Percentiles rank a stretch among this genome's conserved stretches.
Evolutionary conservation across 2,888 invertebrate genomes (phyloP).

Genomic region (Argyresthia albistria): DNA sequence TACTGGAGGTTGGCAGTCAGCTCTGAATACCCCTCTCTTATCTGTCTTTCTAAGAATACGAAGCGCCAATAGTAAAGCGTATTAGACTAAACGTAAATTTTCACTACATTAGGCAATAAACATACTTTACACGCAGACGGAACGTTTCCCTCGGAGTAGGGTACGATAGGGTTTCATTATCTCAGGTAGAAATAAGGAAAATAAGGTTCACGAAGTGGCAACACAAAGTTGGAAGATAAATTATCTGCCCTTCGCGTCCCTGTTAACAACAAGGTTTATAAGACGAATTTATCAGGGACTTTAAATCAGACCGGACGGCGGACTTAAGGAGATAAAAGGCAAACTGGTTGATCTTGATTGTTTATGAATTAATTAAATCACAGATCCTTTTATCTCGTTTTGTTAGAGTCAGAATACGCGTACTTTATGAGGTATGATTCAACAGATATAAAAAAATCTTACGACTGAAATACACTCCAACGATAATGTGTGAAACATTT

Average conservation of each 20-base stretch:
- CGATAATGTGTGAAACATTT: too few species aligned
- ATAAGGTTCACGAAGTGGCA: not conserved
- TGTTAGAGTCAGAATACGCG: too few species aligned
- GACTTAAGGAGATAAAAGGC: not conserved
- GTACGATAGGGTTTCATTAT: not conserved
- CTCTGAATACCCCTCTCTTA: too few species aligned
- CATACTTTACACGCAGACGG: too few species aligned
- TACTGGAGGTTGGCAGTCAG: too few species aligned
- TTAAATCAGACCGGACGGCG: slow-evolving; percentile 17
- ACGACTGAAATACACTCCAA: too few species aligned
- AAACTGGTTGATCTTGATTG: too few species aligned
- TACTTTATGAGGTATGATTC: too few species aligned
- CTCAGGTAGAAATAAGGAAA: not conserved
- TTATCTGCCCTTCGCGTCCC: slow-evolving; percentile 10
- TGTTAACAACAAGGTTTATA: slow-evolving; percentile 16
- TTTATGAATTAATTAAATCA: not conserved
- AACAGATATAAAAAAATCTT: not conserved
- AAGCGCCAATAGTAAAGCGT: too few species aligned
- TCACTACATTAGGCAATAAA: too few species aligned
- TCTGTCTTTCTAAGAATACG: too few species aligned
- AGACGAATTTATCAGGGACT: slow-evolving; percentile 19
- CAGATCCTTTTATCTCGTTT: not conserved
- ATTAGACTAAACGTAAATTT: too few species aligned
- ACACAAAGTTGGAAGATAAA: slow-evolving; percentile 12
- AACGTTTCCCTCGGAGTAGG: not conserved